phyloP scores from a whole-genome alignment of 2,113 vertebrate species.

The Sisor rabdophorus region DNA sequence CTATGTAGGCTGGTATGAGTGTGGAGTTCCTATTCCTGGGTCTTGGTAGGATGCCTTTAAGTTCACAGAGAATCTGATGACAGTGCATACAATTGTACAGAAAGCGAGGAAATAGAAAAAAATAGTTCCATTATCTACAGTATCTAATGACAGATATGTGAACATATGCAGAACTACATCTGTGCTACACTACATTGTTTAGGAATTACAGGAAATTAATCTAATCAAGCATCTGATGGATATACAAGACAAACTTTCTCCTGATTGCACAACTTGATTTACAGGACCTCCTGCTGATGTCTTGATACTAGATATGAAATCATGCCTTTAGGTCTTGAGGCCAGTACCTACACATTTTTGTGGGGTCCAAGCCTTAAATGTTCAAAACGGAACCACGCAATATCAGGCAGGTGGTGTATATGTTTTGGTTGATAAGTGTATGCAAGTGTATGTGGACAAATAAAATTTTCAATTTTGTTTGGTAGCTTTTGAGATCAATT shows the following conservation, averaged over 20 bases:
- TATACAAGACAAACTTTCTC: no score
- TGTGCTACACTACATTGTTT: no score
- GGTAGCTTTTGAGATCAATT: not conserved
- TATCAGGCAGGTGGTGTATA: not conserved
- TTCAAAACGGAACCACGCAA: no score
- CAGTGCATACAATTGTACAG: constrained; percentile 35
- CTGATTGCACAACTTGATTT: no score
- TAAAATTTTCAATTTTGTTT: not conserved
- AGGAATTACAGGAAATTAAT: no score
- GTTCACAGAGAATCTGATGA: constrained; percentile 20
- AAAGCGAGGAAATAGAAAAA: not conserved
- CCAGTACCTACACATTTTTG: no score
- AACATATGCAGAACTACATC: constrained; percentile 19
- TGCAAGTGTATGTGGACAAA: not conserved
- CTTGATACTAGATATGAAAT: no score
- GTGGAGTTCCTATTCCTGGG: constrained; percentile 91
- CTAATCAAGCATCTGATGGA: no score
- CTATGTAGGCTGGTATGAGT: constrained; percentile 96
- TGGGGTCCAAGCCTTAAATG: no score
- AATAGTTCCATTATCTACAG: not conserved
- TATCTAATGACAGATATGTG: constrained; percentile 14
- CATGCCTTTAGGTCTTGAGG: no score
- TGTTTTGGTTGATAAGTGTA: not conserved
- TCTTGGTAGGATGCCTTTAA: constrained; percentile 80
- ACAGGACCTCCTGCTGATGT: no score